Evolutionary conservation across 2,888 invertebrate species (phyloP).

Genomic region (Dasypolia templi): DNA sequence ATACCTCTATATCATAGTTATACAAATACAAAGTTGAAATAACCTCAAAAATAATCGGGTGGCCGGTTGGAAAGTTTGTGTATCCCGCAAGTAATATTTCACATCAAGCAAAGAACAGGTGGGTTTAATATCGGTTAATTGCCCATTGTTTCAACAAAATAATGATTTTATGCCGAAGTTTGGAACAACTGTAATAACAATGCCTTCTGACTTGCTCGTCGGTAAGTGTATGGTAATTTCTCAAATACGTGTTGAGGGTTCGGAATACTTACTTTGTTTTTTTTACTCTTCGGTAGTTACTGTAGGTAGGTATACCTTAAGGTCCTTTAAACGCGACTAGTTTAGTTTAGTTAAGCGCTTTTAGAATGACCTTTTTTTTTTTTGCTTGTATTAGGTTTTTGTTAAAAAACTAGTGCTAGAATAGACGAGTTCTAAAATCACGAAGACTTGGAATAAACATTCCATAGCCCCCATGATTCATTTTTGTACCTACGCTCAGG

Average conservation of each 20-base stretch:
- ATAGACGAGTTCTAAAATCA: no score
- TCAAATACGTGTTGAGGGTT: conserved; percentile 18
- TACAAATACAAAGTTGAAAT: conserved; percentile 13
- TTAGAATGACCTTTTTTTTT: no score
- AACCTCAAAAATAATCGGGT: conserved; percentile 47
- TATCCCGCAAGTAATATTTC: conserved; percentile 68
- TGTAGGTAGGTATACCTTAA: no score
- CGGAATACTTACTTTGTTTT: not conserved
- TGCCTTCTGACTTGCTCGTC: conserved; percentile 58
- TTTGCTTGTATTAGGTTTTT: no score
- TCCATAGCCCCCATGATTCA: no score
- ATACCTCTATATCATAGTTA: no score
- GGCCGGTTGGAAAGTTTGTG: conserved; percentile 62
- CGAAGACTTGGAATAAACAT: no score
- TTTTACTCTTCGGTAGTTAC: not conserved
- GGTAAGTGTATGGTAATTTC: conserved; percentile 46
- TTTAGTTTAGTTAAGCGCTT: no score
- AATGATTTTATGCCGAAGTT: conserved; percentile 72
- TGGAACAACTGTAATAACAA: conserved; percentile 69
- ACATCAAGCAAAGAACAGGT: conserved; percentile 72
- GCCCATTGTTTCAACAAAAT: conserved; percentile 73
- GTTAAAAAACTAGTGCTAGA: no score
- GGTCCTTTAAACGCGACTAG: no score
- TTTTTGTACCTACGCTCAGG: not conserved
- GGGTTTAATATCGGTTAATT: conserved; percentile 74